Evolutionary conservation across 2,797 vertebrate genomes (phyloP).

Genomic region (Paramormyrops hopkinsi): DNA sequence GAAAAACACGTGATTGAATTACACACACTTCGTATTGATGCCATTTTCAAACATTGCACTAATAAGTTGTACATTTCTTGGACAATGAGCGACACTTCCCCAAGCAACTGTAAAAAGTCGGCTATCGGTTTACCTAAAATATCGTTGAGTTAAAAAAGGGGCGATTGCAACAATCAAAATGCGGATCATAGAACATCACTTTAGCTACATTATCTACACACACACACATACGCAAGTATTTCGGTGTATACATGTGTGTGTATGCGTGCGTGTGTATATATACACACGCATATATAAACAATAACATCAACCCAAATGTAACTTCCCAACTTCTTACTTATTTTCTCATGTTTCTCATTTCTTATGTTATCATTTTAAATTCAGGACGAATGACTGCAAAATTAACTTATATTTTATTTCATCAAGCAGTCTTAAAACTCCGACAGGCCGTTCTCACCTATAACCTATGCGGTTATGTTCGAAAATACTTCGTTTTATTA

Average conservation of each 20-base stretch:
- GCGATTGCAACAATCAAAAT: neutral
- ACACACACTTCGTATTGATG: neutral
- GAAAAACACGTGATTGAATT: neutral
- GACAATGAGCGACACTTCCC: neutral
- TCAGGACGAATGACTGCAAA: neutral
- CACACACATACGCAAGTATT: neutral
- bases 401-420: neutral
- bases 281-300: neutral
- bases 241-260: neutral
- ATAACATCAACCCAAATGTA: neutral
- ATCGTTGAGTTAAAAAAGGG: neutral
- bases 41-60: neutral
- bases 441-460: conserved; percentile 40
- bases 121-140: neutral
- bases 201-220: neutral
- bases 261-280: neutral
- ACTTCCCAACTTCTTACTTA: neutral
- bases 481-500: conserved; percentile 66
- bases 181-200: neutral
- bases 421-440: neutral
- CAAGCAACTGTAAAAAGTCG: neutral
- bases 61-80: neutral
- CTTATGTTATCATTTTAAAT: neutral
- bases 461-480: conserved; percentile 58
- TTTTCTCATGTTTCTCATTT: neutral